Evolutionary conservation across 64 coral and sea anemone species (phyloP).

Genomic region (Porites australiensis): DNA sequence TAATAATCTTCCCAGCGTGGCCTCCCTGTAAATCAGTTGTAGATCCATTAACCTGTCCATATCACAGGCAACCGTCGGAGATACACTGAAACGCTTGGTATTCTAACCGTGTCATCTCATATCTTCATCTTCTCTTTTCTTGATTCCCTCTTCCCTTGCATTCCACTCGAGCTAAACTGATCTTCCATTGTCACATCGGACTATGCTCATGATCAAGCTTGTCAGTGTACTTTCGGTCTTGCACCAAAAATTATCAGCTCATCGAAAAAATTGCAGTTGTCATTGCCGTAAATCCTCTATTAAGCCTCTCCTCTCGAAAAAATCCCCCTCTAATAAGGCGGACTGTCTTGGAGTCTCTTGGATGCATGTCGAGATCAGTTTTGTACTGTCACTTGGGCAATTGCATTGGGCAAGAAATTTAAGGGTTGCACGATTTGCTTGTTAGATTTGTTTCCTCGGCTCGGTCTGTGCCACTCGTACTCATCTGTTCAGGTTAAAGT

Average conservation of each 20-base stretch:
- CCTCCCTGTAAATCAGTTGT: neutral
- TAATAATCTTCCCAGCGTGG: neutral
- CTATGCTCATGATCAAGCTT: neutral
- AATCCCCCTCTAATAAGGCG: too few species aligned
- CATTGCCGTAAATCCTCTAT: neutral
- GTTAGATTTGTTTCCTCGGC: too few species aligned
- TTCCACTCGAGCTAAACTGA: neutral
- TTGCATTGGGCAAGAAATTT: too few species aligned
- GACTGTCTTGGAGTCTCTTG: too few species aligned
- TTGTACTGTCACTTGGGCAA: too few species aligned
- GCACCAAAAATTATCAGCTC: neutral
- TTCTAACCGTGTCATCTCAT: slow-evolving; percentile 19
- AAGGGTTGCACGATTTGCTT: too few species aligned
- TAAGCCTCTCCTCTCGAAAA: neutral
- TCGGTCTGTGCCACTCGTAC: too few species aligned
- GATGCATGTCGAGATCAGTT: too few species aligned
- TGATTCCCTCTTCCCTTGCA: neutral
- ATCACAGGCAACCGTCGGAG: neutral
- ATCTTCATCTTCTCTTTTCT: neutral
- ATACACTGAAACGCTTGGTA: neutral
- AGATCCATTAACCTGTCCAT: neutral
- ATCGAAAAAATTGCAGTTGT: slow-evolving; percentile 3
- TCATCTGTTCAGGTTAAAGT: too few species aligned
- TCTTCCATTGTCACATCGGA: too few species aligned
- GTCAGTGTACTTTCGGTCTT: slow-evolving; percentile 10